Percentiles rank a stretch among this genome's conserved stretches.
Evolutionary conservation across 2,888 invertebrate species (phyloP).

Genomic region (Nycteola revayana): DNA sequence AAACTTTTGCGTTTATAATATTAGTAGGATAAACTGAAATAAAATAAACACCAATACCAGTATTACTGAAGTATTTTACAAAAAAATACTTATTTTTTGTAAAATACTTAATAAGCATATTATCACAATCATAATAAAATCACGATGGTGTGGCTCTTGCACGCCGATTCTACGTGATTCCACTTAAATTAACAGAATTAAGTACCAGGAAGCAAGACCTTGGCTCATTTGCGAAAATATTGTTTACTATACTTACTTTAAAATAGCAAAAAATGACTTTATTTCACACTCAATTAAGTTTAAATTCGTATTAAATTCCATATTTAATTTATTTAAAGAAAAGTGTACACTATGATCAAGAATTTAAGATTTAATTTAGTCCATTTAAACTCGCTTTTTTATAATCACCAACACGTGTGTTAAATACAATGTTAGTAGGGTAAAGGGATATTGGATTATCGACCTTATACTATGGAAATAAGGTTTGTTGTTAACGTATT

Average conservation of each 20-base stretch:
- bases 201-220: constrained; percentile 35
- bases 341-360: constrained; percentile 19
- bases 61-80: no score
- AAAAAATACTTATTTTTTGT: no score
- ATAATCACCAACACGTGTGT: constrained; percentile 29
- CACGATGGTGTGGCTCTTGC: no score
- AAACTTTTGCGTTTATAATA: no score
- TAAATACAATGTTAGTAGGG: neutral
- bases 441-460: neutral
- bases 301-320: constrained; percentile 7
- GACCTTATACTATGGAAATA: constrained; percentile 3
- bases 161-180: no score
- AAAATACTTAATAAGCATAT: no score
- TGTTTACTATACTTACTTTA: constrained; percentile 22
- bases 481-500: constrained; percentile 20
- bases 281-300: neutral
- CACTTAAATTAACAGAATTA: no score
- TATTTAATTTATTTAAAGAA: constrained; percentile 9
- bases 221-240: constrained; percentile 30
- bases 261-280: constrained; percentile 15
- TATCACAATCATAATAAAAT: no score
- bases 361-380: constrained; percentile 20
- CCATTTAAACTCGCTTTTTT: constrained; percentile 16
- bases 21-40: no score
- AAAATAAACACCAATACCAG: no score